These are phyloP conservation scores for Oophaga sylvatica DNA, from an alignment of 2,797 vertebrate species.

Conservation along the genomic window DNA sequence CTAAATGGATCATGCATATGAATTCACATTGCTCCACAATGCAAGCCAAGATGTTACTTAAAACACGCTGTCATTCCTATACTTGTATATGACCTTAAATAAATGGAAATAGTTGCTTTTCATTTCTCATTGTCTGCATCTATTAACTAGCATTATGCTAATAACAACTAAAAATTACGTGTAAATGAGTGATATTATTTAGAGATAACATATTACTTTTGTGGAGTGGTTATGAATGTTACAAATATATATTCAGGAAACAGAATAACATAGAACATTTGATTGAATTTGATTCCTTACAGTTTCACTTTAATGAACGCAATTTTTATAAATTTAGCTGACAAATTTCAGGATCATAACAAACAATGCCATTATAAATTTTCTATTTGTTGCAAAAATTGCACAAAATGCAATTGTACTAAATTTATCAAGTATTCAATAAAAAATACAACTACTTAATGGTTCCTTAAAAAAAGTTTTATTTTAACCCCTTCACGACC, in stretches of 20 bases:
- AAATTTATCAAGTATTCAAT: too few species aligned
- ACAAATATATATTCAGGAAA: not conserved
- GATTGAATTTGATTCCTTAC: not conserved
- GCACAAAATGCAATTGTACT: not conserved
- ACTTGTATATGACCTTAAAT: constrained; percentile 46
- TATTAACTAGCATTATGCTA: not conserved
- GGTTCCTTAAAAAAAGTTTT: not conserved
- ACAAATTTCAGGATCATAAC: not conserved
- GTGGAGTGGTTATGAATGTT: not conserved
- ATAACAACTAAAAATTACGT: not conserved
- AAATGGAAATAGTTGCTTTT: constrained; percentile 18
- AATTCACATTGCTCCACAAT: constrained; percentile 55
- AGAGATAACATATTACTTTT: not conserved
- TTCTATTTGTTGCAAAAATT: not conserved
- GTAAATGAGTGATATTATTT: not conserved
- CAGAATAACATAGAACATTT: not conserved
- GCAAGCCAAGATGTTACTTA: constrained; percentile 52
- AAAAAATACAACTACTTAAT: not conserved
- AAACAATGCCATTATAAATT: not conserved
- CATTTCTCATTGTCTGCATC: constrained; percentile 2
- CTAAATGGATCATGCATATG: constrained; percentile 66
- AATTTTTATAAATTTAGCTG: too few species aligned
- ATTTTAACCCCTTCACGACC: too few species aligned
- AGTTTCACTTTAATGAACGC: too few species aligned
- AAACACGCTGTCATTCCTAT: constrained; percentile 53